Base-by-base conservation (phyloP, 1,140 invertebrate species). In the Apis florea region DNA sequence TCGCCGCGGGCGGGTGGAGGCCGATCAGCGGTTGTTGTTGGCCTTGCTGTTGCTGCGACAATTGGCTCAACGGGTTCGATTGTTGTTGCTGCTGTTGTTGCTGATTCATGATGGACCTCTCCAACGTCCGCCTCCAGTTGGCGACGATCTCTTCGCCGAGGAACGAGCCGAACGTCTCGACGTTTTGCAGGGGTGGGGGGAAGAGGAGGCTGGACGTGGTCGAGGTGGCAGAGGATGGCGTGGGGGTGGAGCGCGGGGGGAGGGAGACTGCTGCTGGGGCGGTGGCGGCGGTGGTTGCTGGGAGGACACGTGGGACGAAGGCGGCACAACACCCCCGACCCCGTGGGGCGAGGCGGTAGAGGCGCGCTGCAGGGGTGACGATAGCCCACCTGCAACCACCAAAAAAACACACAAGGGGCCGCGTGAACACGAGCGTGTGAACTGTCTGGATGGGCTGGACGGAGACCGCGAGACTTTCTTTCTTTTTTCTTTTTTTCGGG, bases 101-200 rank as follows among this genome's bases (percentile, higher is more conserved):
- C 82, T 94, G 93, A 85, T 90, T 94, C 87, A 95, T 93, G 89
- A 95, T 94, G 84, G 95, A 95, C 74, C 95, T 93, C 92, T 96
- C 96, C 89, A 96, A 94, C 86, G 95, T 95, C 88, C 96, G 95
- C 90, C 96, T 95, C 96, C 96, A 97, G 91, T 96, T 96, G 85
- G 96, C 96, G 84, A 96, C 96, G 85, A 97, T 96, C 91, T 97
- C 96, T 93, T 97, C 96, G 89, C 96, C 96, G 78, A 97, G 94
- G 83, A 96, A 94, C 63, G 95, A 95, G 88, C 96, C 95, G 91
- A 96, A 96, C 49, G 95, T 94, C 91, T 96, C 96, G 88, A 96
- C 95, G 90, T 95, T 96, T 92, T 96, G 95, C 53, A 95, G 94
- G 73, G 95, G 93, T 61, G 95, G 95, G 47, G 95, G 94, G 86